phyloP scores from a whole-genome alignment of 2,888 invertebrate genomes.

The Biston betularia region DNA sequence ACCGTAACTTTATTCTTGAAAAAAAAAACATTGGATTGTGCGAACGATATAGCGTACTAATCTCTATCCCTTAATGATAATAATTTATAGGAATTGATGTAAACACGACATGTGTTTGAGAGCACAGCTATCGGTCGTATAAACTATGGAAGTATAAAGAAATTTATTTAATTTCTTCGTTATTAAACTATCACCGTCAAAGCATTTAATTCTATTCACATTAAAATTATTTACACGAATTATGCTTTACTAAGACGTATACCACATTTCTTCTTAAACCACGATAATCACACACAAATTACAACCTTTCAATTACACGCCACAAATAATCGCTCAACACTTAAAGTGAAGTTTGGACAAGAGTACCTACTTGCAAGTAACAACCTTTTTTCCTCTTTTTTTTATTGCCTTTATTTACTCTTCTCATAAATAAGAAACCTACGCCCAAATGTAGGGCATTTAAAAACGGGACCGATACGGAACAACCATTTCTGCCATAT shows the following conservation, averaged over 20 bases:
- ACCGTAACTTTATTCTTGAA: no score
- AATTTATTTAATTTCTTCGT: conserved; percentile 6
- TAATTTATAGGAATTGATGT: conserved; percentile 54
- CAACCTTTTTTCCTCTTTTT: no score
- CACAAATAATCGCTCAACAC: conserved; percentile 16
- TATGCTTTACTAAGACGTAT: conserved; percentile 69
- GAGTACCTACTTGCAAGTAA: not conserved
- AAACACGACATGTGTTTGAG: conserved; percentile 42
- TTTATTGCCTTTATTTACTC: no score
- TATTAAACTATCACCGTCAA: conserved; percentile 5
- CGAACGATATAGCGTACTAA: no score
- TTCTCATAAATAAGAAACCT: no score
- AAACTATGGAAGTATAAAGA: conserved; percentile 7
- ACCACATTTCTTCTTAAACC: conserved; percentile 56
- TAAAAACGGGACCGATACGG: no score
- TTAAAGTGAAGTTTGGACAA: conserved; percentile 6
- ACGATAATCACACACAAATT: conserved; percentile 44
- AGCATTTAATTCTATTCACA: conserved; percentile 27
- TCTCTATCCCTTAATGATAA: no score
- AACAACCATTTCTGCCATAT: not conserved
- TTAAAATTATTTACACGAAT: conserved; percentile 56
- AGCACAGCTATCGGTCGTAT: conserved; percentile 57
- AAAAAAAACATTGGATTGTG: no score
- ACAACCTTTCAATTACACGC: conserved; percentile 48
- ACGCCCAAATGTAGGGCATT: no score